Evolutionary conservation across 2,113 vertebrate genomes (phyloP), one percentile per base, ranked within the genome.

Genomic region (Epinephelus lanceolatus): DNA sequence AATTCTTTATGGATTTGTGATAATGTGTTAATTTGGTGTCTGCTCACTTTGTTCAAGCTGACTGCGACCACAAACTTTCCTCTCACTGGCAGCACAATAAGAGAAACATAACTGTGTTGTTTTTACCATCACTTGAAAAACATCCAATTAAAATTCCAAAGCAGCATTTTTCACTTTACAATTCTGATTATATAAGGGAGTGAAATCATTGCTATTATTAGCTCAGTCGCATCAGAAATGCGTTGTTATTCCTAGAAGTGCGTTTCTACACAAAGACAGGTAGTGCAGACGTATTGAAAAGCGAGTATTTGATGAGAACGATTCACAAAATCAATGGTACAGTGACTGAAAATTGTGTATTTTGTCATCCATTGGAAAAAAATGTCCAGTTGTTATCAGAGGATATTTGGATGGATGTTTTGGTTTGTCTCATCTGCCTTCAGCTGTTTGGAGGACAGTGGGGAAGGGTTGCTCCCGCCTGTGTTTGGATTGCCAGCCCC

Each of bases 101-200:
- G 56, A 67, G 57, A 47, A 73, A 78, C 18, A 62, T 51, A 25
- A 45, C 21, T 33, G 27, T 30, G 5, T 19, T 67, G n/a, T 68
- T 67, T 79, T 80, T 76, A 30, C 37, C n/a, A 17, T 60, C 11
- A 21, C 33, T 33, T 49, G 18, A 79, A 60, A 81, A 70, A 51
- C 0, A 23, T 73, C 23, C n/a, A 78, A 13, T 76, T 57, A 15
- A 73, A 78, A 52, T 49, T 27, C 52, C 42, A 71, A 45, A 55
- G 25, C 55, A 25, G 42, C n/a, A 4, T 67, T 71, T 56, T 37
- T 62, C 47, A 21, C 23, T 17, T 37, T 13, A 70, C 25, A 30
- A 21, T 52, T 52, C 14, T 25, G 13, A 12, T 67, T 33, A 27
- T 47, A 15, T 19, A 23, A 47, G 53, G 33, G 6, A 69, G 66